Conservation (phyloP, 2,888 invertebrate species). For the Orthonychiurus folsomi region DNA sequence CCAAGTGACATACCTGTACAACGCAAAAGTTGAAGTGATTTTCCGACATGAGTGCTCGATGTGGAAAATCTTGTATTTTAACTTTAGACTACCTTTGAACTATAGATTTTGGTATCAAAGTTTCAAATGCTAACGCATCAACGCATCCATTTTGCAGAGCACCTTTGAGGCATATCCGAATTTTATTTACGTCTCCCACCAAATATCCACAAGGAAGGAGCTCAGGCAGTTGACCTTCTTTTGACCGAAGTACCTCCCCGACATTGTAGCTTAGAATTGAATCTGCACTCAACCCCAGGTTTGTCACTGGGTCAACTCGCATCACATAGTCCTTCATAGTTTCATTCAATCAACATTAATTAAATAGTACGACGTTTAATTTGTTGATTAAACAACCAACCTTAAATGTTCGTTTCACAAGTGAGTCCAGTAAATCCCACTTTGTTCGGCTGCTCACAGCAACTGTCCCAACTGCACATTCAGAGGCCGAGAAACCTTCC, state of each 20-base stretch:
- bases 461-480: constrained; percentile 76
- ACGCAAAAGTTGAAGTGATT: too few species aligned
- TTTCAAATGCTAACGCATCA: constrained; percentile 89
- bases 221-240: constrained; percentile 56
- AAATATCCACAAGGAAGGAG: constrained; percentile 87
- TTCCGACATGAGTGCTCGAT: constrained; percentile 7
- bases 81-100: constrained; percentile 61
- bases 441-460: constrained; percentile 86
- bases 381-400: too few species aligned
- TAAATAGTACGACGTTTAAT: too few species aligned
- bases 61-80: not conserved
- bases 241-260: constrained; percentile 57
- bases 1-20: constrained; percentile 69
- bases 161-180: constrained; percentile 49
- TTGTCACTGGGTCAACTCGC: constrained; percentile 84
- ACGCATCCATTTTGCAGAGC: constrained; percentile 77
- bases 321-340: constrained; percentile 67
- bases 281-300: constrained; percentile 70
- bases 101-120: constrained; percentile 89
- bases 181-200: constrained; percentile 57
- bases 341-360: constrained; percentile 12
- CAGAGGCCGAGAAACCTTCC: constrained; percentile 56
- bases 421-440: constrained; percentile 89
- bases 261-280: constrained; percentile 88
- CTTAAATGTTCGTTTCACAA: constrained; percentile 83